Evolutionary conservation across 2,888 invertebrate genomes (phyloP).

Genomic region (Synergus gifuensis): DNA sequence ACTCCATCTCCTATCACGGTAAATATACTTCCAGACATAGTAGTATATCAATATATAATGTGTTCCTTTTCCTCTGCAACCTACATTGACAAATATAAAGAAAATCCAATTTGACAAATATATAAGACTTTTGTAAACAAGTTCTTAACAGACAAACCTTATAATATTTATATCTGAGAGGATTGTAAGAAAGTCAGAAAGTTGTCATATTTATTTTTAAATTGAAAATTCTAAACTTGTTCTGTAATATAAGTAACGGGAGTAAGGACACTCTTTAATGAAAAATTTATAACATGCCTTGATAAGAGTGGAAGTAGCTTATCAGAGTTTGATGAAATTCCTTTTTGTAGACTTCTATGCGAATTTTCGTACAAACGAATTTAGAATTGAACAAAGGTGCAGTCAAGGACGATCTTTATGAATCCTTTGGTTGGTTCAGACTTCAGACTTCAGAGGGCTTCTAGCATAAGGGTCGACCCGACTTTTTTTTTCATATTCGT

Average conservation of each 20-base stretch:
- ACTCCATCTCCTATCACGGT: not conserved
- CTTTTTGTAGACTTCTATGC: not conserved
- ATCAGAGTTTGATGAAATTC: not conserved
- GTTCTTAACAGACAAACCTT: no score
- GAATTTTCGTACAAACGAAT: constrained; percentile 17
- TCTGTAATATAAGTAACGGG: no score
- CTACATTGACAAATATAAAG: no score
- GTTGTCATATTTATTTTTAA: no score
- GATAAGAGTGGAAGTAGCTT: not conserved
- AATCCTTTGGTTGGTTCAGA: constrained; percentile 13
- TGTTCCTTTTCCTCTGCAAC: no score
- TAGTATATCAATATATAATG: no score
- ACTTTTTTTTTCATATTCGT: constrained; percentile 8
- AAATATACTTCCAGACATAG: no score
- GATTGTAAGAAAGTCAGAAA: no score
- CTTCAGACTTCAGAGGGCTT: not conserved
- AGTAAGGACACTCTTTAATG: not conserved
- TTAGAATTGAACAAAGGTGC: constrained; percentile 21
- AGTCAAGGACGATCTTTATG: not conserved
- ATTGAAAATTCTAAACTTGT: no score
- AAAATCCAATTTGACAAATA: no score
- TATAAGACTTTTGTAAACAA: no score
- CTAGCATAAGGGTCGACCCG: constrained; percentile 13
- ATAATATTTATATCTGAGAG: no score
- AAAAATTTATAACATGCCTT: not conserved